Conservation (phyloP, 2,113 vertebrate genomes). For the Oxyura jamaicensis region DNA sequence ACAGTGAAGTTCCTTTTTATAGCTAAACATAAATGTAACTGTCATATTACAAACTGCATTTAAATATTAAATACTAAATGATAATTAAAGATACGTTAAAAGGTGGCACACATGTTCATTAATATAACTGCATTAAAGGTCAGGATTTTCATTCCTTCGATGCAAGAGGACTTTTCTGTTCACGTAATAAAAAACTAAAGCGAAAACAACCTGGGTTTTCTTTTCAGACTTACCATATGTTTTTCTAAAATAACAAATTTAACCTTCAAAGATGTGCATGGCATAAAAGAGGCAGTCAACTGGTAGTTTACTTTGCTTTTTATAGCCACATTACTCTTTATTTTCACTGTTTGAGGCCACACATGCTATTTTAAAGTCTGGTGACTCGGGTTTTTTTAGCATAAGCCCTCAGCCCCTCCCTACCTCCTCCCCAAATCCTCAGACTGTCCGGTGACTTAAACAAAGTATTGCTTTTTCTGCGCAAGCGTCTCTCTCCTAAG, state of each 20-base stretch:
- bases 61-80: neutral
- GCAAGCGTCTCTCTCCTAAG: conserved; percentile 48
- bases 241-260: conserved; percentile 73
- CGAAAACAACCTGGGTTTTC: conserved; percentile 19
- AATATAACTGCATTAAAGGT: neutral
- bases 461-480: conserved; percentile 79
- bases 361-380: conserved; percentile 77
- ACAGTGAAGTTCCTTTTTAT: neutral
- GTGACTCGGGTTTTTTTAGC: conserved; percentile 76
- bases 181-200: neutral
- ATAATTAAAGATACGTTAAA: neutral
- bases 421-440: conserved; percentile 63
- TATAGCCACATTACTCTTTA: conserved; percentile 50
- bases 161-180: neutral
- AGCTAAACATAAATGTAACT: neutral
- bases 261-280: conserved; percentile 56
- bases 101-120: neutral
- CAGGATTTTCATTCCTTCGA: neutral
- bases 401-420: conserved; percentile 67
- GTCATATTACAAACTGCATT: neutral
- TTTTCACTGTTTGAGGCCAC: conserved; percentile 66
- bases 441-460: conserved; percentile 66
- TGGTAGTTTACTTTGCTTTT: conserved; percentile 70
- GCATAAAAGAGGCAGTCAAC: conserved; percentile 66
- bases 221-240: conserved; percentile 30